Evolutionary conservation across 1,140 invertebrate species (phyloP).

Genomic region (Papilio polyxenes): DNA sequence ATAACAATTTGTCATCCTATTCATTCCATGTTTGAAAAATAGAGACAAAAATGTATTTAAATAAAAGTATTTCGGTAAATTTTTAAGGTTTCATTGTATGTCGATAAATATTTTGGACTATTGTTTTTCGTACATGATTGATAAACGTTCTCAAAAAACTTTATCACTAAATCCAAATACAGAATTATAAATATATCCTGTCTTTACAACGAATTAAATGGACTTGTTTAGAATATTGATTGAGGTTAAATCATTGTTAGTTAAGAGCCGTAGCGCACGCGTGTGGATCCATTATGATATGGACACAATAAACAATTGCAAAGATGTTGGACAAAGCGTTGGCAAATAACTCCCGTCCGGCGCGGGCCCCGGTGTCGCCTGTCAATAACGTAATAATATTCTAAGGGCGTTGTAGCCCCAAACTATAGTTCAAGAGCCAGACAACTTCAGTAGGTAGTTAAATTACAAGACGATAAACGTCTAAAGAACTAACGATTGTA

Average conservation of each 20-base stretch:
- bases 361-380: slow-evolving; percentile 36
- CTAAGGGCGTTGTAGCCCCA: slow-evolving; percentile 44
- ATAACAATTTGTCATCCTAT: too few relatives aligned
- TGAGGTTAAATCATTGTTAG: slow-evolving; percentile 39
- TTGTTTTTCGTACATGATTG: background rate
- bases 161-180: background rate
- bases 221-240: slow-evolving; percentile 25
- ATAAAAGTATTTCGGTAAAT: too few relatives aligned
- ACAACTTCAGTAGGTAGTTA: background rate
- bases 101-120: background rate
- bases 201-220: slow-evolving; percentile 23
- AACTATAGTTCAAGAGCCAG: slow-evolving; percentile 46
- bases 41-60: too few relatives aligned
- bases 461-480: background rate
- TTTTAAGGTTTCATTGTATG: too few relatives aligned
- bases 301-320: slow-evolving; percentile 58
- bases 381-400: slow-evolving; percentile 58
- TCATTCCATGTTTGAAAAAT: too few relatives aligned
- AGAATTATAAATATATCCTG: slow-evolving; percentile 23
- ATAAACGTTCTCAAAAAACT: background rate
- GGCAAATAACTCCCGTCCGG: slow-evolving; percentile 53
- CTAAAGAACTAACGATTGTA: background rate
- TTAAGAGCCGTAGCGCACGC: slow-evolving; percentile 33
- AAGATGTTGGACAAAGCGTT: slow-evolving; percentile 47
- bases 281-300: slow-evolving; percentile 51